Conservation (phyloP, 2,797 vertebrate species). For the Ptychadena robeensis region DNA sequence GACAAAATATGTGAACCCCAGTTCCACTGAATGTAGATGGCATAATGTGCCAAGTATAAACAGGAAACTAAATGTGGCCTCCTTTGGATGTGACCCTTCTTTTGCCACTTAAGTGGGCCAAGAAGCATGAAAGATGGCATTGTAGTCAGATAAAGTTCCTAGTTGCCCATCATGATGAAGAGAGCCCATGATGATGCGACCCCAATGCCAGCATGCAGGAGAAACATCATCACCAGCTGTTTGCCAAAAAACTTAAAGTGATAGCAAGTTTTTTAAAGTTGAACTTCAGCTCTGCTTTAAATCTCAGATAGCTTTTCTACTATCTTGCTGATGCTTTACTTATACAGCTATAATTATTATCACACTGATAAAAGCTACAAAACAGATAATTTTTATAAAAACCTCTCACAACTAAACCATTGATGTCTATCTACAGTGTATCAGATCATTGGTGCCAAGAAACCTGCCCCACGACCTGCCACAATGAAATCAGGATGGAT, state of each 20-base stretch:
- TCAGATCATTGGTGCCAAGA: background rate
- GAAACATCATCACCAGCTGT: background rate
- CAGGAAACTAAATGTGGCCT: no score
- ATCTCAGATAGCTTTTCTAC: background rate
- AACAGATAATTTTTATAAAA: background rate
- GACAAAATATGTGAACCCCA: no score
- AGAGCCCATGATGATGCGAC: no score
- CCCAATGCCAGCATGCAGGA: no score
- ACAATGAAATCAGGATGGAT: background rate
- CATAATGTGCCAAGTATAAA: no score
- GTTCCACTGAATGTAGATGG: no score
- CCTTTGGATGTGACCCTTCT: no score
- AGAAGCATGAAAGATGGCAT: no score
- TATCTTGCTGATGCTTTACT: background rate
- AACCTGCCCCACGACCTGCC: background rate
- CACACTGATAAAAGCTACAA: background rate
- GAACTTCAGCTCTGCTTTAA: background rate
- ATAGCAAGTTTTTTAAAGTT: background rate
- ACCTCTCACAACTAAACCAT: background rate
- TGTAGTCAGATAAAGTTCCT: no score
- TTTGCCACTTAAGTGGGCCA: no score
- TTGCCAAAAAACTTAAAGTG: background rate
- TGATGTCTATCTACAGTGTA: background rate
- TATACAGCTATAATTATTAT: background rate
- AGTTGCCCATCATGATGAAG: no score